Conservation (phyloP, 2,888 invertebrate species). For the Fragum whitleyi region DNA sequence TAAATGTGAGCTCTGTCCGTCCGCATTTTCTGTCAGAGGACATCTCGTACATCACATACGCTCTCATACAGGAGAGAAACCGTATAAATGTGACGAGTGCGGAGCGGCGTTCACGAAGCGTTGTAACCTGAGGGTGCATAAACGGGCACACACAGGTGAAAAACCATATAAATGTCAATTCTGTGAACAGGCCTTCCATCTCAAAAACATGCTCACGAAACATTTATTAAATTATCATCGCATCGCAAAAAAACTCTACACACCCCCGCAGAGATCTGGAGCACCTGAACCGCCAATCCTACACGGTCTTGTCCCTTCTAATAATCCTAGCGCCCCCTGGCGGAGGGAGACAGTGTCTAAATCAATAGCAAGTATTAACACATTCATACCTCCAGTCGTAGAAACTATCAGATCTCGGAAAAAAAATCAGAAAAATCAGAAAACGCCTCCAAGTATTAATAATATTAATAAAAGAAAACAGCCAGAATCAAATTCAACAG, state of each 20-base stretch:
- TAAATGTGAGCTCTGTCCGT: constrained; percentile 22
- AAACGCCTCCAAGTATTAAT: neutral
- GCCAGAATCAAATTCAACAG: too few relatives aligned
- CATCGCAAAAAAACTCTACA: constrained; percentile 16
- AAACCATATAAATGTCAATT: constrained; percentile 12
- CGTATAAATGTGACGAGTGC: constrained; percentile 13
- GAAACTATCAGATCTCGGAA: neutral
- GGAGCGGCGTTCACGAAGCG: constrained; percentile 22
- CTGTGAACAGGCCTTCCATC: constrained; percentile 22
- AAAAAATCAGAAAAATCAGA: neutral
- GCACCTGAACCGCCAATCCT: neutral
- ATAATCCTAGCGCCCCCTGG: neutral
- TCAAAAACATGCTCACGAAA: constrained; percentile 22
- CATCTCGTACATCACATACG: constrained; percentile 21
- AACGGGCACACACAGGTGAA: constrained; percentile 14
- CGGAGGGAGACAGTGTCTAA: neutral
- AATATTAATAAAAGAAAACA: neutral
- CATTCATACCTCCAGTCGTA: too few relatives aligned
- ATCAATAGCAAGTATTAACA: neutral
- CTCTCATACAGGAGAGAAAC: constrained; percentile 2
- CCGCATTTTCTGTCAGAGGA: constrained; percentile 12
- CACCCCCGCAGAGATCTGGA: constrained; percentile 9
- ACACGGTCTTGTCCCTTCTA: neutral
- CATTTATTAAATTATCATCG: constrained; percentile 19
- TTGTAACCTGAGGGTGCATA: constrained; percentile 18